Conservation (phyloP, 2,888 invertebrate species). For the Chamaedrilus cognettii region DNA sequence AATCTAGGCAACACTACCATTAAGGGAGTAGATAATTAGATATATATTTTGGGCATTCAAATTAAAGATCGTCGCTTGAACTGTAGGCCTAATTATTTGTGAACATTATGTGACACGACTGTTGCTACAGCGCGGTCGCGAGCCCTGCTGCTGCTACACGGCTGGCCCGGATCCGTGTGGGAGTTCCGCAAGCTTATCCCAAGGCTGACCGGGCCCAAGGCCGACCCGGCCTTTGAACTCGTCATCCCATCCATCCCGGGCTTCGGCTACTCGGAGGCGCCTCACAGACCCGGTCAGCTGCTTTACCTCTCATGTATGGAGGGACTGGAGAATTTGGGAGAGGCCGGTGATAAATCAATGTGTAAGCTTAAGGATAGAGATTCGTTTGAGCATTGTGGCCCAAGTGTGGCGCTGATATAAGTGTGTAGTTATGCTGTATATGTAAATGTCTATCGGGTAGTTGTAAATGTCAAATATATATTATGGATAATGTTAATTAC, state of each 20-base stretch:
- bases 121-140: neutral
- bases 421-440: no score
- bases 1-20: no score
- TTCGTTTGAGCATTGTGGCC: no score
- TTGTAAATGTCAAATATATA: no score
- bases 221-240: slow-evolving; percentile 50
- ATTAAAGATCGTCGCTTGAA: neutral
- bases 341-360: no score
- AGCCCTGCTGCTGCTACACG: slow-evolving; percentile 74
- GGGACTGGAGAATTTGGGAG: no score
- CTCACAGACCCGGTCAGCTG: slow-evolving; percentile 62
- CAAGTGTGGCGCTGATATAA: no score
- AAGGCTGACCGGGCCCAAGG: slow-evolving; percentile 54
- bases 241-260: slow-evolving; percentile 65
- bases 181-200: slow-evolving; percentile 74
- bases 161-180: slow-evolving; percentile 83
- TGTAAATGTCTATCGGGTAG: no score
- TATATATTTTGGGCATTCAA: neutral
- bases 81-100: neutral
- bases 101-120: neutral
- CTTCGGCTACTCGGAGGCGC: slow-evolving; percentile 64
- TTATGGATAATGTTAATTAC: no score
- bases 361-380: no score
- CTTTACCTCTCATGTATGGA: no score
- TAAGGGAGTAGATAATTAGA: no score